phyloP scores from a whole-genome alignment of 2,888 invertebrate genomes.

The Rhagonycha fulva region DNA sequence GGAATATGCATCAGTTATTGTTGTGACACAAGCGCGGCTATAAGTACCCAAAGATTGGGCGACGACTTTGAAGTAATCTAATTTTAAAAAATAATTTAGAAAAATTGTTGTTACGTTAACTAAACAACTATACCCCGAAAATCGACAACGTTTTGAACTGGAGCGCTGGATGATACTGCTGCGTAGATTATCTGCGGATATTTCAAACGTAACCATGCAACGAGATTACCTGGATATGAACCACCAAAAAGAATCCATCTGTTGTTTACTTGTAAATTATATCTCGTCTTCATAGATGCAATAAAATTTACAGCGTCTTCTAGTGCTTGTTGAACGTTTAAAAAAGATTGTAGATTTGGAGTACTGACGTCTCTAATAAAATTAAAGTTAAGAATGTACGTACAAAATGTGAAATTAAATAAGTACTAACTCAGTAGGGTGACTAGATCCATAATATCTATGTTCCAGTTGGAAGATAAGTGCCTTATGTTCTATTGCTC shows the following conservation, averaged over 20 bases:
- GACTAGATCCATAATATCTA: slow-evolving; percentile 91
- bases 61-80: not conserved
- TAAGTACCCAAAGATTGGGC: not conserved
- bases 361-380: not conserved
- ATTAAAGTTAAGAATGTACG: no score
- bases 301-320: not conserved
- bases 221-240: not conserved
- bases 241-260: not conserved
- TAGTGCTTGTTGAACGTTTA: not conserved
- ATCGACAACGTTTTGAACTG: not conserved
- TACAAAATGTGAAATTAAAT: no score
- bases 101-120: not conserved
- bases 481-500: slow-evolving; percentile 79
- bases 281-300: not conserved
- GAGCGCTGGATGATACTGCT: not conserved
- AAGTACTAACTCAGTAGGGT: slow-evolving; percentile 73
- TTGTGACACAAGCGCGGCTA: not conserved
- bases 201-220: not conserved
- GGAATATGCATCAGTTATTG: not conserved
- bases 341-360: not conserved
- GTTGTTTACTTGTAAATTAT: not conserved
- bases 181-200: not conserved
- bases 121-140: not conserved
- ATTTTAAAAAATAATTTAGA: not conserved
- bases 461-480: slow-evolving; percentile 89